Conservation (phyloP, 2,113 vertebrate species). For the Cyphomyrus discorhynchus region DNA sequence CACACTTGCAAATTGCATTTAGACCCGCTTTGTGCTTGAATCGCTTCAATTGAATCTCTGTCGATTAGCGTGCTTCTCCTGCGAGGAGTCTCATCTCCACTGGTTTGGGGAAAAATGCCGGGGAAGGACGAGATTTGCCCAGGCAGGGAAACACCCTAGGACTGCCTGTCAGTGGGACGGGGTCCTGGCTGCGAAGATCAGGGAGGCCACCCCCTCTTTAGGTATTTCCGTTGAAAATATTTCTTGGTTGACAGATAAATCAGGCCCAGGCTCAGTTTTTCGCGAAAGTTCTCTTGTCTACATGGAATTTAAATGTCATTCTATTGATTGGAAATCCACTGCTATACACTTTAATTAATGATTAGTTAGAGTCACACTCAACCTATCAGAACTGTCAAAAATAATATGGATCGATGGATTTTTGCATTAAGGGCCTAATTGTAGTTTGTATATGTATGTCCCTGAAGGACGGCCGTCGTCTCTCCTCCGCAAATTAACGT, state of each 20-base stretch:
- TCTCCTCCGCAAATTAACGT: not conserved
- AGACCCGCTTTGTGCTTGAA: not conserved
- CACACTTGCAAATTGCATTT: not conserved
- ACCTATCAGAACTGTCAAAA: not conserved
- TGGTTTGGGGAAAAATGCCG: not conserved
- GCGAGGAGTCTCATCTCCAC: not conserved
- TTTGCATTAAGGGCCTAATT: not conserved
- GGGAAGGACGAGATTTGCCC: not conserved
- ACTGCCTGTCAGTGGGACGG: not conserved
- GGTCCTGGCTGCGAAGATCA: not conserved
- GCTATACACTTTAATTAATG: not conserved
- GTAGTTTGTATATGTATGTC: not conserved
- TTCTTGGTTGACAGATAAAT: constrained; percentile 22
- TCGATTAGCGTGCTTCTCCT: not conserved
- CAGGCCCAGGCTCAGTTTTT: not conserved
- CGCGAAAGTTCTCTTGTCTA: not conserved
- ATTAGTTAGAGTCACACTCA: not conserved
- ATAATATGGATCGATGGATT: not conserved
- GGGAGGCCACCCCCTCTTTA: not conserved
- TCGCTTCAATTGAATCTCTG: not conserved
- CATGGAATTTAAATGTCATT: constrained; percentile 15
- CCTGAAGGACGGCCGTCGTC: not conserved
- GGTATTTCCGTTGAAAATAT: constrained; percentile 26
- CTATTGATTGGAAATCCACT: not conserved
- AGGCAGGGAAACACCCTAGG: not conserved